phyloP scores from a whole-genome alignment of 1,140 invertebrate species.

The Camponotus floridanus region DNA sequence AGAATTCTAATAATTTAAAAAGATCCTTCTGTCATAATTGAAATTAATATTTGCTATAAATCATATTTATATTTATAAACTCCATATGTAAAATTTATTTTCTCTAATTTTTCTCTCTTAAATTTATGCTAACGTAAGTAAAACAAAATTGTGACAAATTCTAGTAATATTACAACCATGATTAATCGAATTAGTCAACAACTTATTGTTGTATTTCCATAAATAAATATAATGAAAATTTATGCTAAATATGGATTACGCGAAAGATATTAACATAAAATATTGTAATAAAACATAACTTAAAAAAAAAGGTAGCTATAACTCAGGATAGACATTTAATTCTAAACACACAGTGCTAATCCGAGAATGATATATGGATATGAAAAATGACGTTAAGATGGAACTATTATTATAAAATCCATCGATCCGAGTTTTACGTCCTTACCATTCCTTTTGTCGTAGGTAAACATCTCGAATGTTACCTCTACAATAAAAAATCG shows the following conservation, averaged over 20 bases:
- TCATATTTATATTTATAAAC: neutral
- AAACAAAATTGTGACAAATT: neutral
- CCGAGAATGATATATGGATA: neutral
- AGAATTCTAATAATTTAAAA: neutral
- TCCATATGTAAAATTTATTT: neutral
- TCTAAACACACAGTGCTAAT: neutral
- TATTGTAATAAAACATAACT: neutral
- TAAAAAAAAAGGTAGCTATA: too few species aligned
- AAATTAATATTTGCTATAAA: slow-evolving; percentile 1
- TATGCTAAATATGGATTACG: too few species aligned
- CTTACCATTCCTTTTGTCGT: neutral
- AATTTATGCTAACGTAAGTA: neutral
- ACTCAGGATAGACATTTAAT: neutral
- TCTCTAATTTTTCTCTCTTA: neutral
- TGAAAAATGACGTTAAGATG: neutral
- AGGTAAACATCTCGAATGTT: neutral
- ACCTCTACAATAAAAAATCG: neutral
- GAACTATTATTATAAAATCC: neutral
- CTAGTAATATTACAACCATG: neutral
- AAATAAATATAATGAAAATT: neutral
- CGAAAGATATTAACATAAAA: neutral
- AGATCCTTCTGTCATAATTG: neutral
- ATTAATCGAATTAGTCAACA: neutral
- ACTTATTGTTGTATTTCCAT: neutral
- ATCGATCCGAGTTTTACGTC: neutral